A percentile compares a stretch with the other conserved stretches of the same genome.
phyloP scores from a whole-genome alignment of 2,888 invertebrate species.

The Agriopis leucophaearia region DNA sequence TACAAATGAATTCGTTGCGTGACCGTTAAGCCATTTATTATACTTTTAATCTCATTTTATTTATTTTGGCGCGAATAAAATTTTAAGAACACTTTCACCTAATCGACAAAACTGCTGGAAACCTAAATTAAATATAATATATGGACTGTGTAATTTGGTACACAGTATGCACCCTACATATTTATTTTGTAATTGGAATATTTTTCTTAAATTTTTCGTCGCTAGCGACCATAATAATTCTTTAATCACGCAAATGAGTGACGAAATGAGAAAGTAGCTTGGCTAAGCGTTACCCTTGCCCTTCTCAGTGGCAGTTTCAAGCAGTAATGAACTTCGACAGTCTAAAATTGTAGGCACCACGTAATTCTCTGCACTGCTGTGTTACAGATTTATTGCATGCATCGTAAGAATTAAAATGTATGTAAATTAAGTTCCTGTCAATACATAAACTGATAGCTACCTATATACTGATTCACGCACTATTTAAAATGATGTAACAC shows the following conservation, averaged over 20 bases:
- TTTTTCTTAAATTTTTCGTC: no score
- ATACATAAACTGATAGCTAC: slow-evolving; percentile 27
- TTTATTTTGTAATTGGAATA: no score
- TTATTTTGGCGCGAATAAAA: slow-evolving; percentile 16
- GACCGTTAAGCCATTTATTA: slow-evolving; percentile 23
- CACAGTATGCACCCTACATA: no score
- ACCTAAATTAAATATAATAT: no score
- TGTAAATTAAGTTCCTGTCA: slow-evolving; percentile 31
- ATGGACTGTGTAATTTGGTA: no score
- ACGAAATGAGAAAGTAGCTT: no score
- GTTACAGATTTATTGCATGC: neutral
- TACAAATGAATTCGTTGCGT: slow-evolving; percentile 41
- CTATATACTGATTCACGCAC: slow-evolving; percentile 34
- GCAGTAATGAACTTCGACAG: no score
- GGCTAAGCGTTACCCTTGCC: no score
- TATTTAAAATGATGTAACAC: slow-evolving; percentile 35
- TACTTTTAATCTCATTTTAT: slow-evolving; percentile 26
- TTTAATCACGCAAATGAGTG: no score
- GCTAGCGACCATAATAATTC: no score
- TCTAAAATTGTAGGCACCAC: neutral
- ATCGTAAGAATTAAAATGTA: neutral
- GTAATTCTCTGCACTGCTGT: no score
- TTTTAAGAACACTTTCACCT: slow-evolving; percentile 23
- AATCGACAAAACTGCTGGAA: slow-evolving; percentile 2
- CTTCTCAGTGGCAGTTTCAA: no score